Percentiles rank a stretch among this genome's conserved stretches.
Conservation (phyloP, 2,113 vertebrate species). For the Melanotaenia duboulayi region DNA sequence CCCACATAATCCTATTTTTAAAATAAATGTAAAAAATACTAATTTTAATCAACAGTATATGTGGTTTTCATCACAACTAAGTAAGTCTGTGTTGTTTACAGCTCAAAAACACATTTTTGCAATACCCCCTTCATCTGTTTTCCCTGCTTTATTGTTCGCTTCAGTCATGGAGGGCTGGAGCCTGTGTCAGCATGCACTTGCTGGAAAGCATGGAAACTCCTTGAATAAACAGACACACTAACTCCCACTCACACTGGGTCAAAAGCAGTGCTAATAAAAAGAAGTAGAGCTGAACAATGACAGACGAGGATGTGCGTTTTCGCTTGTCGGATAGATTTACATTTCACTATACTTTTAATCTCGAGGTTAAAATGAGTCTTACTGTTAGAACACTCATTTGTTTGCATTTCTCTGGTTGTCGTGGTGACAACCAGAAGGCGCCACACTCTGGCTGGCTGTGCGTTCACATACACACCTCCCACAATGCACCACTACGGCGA, state of each 20-base stretch:
- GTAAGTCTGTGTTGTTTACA: no score
- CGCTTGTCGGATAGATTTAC: neutral
- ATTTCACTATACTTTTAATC: neutral
- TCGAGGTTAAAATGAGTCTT: constrained; percentile 1
- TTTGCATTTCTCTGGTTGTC: constrained; percentile 18
- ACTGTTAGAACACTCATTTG: constrained; percentile 12
- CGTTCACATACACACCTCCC: constrained; percentile 85
- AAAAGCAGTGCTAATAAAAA: neutral
- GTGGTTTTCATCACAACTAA: no score
- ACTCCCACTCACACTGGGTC: constrained; percentile 30
- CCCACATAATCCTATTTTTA: no score
- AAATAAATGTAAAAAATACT: no score
- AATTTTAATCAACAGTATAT: no score
- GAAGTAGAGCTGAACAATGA: neutral
- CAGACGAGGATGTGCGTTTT: constrained; percentile 4
- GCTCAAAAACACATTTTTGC: no score
- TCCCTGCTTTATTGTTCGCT: neutral
- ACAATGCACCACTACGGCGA: constrained; percentile 95
- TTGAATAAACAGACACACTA: constrained; percentile 25
- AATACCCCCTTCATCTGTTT: constrained; percentile 13
- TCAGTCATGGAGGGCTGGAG: neutral
- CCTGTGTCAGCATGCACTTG: constrained; percentile 3
- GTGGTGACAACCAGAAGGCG: neutral
- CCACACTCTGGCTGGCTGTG: neutral
- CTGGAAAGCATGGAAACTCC: constrained; percentile 32